These are phyloP conservation scores for Trichogramma pretiosum DNA, from an alignment of 1,140 invertebrate species.

Conservation along the genomic window DNA sequence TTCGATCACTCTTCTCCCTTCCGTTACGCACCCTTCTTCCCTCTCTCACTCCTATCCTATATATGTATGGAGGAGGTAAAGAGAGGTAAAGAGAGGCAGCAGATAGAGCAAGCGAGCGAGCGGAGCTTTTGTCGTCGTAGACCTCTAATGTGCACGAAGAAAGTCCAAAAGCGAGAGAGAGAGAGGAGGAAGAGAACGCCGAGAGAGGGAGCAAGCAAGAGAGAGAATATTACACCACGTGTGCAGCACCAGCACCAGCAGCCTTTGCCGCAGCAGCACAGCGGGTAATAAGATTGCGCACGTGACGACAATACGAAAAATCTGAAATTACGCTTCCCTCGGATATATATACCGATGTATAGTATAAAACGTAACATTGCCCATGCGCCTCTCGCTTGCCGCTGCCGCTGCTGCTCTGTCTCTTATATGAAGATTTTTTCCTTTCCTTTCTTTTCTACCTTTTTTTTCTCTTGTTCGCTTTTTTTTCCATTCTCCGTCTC, in stretches of 20 bases:
- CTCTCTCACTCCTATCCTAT: no score
- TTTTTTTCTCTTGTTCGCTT: not conserved
- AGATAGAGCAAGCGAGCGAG: not conserved
- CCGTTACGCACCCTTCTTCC: no score
- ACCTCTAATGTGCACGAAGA: slow-evolving; percentile 33
- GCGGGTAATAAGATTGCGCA: slow-evolving; percentile 39
- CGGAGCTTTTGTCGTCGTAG: not conserved
- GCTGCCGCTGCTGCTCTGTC: not conserved
- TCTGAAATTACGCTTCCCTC: no score
- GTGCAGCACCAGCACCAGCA: no score
- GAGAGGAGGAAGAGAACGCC: not conserved
- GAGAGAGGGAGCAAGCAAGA: slow-evolving; percentile 25
- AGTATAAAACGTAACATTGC: no score
- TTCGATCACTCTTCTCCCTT: slow-evolving; percentile 27
- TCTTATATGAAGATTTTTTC: not conserved
- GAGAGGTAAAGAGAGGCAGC: not conserved
- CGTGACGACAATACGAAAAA: slow-evolving; percentile 42
- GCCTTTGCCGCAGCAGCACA: no score
- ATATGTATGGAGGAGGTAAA: slow-evolving; percentile 16
- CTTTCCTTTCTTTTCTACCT: not conserved
- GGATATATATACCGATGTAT: no score
- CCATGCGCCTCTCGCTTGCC: slow-evolving; percentile 12
- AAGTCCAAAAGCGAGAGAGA: slow-evolving; percentile 18
- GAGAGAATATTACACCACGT: slow-evolving; percentile 41
- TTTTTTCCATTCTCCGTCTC: not conserved